Evolutionary conservation across 2,888 invertebrate genomes (phyloP), one percentile per base, ranked within the genome.

Genomic region (Aquatica leii): DNA sequence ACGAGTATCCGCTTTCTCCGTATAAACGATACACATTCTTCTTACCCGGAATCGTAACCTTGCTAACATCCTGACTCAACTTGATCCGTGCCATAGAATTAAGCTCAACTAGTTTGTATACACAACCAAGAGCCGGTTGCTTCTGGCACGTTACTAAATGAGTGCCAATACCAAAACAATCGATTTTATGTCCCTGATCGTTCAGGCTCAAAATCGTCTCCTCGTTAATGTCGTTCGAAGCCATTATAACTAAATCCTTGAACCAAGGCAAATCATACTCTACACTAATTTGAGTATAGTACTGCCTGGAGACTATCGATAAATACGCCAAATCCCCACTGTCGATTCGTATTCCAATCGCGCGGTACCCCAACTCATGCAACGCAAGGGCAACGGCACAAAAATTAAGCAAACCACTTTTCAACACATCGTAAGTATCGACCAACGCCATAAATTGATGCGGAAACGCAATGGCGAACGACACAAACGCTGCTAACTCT

Each of bases 381-480:
- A 99, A 84, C 0, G 96, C 95, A 81, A 98, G 81, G 0, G 97
- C 95, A 54, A 98, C 97, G 0, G 98, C 94, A 81, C 95, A 95
- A 82, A 98, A 99, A 84, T 99, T 98, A 59, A 97, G 84, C 62
- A 98, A 83, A 8, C 98, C 98, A 84, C 97, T 97, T 87, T 94
- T 95, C 86, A 96, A 91, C 79, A 97, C 96, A 87, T 99, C 98
- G 84, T 99, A 99, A 75, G 98, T 99, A 84, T 99, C 98, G 81
- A 99, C 93, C 71, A 99, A 88, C 55, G 97, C 97, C 84, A 96
- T 87, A 84, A 98, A 97, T 73, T 91, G 90, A 75, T 93, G 87
- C 1, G 98, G 98, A 84, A 98, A 98, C 62, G 98, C 95, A 78
- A 94, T 88, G 57, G 98, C 98, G 82, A 92, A 95, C 51, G 94